Base-by-base conservation (phyloP, 2,113 vertebrate genomes). In the Scophthalmus maximus region DNA sequence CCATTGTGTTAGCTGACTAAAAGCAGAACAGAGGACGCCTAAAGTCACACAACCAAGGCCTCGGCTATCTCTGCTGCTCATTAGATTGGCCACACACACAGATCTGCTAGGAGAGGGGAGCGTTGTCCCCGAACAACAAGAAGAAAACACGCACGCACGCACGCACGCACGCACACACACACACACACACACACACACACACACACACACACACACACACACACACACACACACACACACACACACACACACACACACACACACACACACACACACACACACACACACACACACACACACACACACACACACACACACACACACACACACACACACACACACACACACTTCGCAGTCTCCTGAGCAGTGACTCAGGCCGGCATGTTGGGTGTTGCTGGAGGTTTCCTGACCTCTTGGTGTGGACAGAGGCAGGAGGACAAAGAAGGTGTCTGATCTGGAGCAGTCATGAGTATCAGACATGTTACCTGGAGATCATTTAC, bases 1-100 rank as follows among this genome's bases (percentile, higher is more conserved):
- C 66, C 59, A 56, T 62, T 60, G 87, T 92, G 91, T 83, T 63
- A 91, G 53, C 63, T 62, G 83, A 84, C 83, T 82, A 83, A 82
- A 83, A 79, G 83, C 83, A 86, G 79, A 82, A 67, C 67, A 71
- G 68, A 52, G 59, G 62, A 50, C 56, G 60, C 40, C 14, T 49
- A 27, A 57, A 78, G 75, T 79, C 66, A 79, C 55, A 51, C 59
- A 46, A 2, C 8, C 8, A 29, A n/a, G 57, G 27, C n/a, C 61
- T 40, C 9, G 4, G 49, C 14, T 1, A 3, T 17, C n/a, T 23
- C 49, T 6, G 49, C 79, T 59, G 58, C 5, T 85, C 69, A 83
- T 70, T 70, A 63, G 61, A 40, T 2, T 32, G 52, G 68, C 73
- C 3, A 12, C 29, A 65, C 6, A 8, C 65, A 20, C 52, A 7